phyloP scores from a whole-genome alignment of 2,888 invertebrate genomes.

The Seira sanloemensis region DNA sequence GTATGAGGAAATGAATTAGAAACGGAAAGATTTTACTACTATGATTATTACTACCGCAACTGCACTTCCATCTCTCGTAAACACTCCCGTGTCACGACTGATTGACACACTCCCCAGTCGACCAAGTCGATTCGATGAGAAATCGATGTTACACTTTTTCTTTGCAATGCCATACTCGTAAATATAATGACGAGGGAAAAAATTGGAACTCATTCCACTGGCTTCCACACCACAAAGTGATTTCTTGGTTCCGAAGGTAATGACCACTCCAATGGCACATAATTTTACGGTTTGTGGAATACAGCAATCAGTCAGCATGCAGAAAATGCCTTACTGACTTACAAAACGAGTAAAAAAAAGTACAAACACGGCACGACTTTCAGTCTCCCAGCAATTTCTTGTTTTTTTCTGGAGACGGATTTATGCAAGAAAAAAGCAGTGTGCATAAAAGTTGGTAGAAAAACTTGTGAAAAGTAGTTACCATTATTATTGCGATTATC shows the following conservation, averaged over 20 bases:
- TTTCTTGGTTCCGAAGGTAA: too few relatives aligned
- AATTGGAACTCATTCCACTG: too few relatives aligned
- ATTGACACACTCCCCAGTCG: background rate
- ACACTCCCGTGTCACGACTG: background rate
- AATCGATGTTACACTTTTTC: conserved; percentile 3
- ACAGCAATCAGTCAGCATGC: background rate
- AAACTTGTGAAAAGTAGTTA: background rate
- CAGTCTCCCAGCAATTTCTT: background rate
- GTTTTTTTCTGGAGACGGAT: background rate
- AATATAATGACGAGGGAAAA: background rate
- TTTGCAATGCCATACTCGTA: too few relatives aligned
- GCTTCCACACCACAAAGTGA: too few relatives aligned
- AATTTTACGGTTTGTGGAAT: too few relatives aligned
- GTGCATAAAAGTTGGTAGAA: background rate
- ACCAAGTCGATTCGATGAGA: background rate
- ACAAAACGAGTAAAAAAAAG: background rate
- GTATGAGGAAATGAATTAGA: conserved; percentile 6
- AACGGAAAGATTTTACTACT: background rate
- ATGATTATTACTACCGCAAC: background rate
- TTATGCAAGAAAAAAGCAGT: background rate
- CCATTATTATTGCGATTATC: background rate
- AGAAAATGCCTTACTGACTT: background rate
- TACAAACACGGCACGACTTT: too few relatives aligned
- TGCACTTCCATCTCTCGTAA: background rate
- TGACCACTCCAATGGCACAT: too few relatives aligned